Evolutionary conservation across 2,888 invertebrate genomes (phyloP).

Genomic region (Dolichomitus sp.): DNA sequence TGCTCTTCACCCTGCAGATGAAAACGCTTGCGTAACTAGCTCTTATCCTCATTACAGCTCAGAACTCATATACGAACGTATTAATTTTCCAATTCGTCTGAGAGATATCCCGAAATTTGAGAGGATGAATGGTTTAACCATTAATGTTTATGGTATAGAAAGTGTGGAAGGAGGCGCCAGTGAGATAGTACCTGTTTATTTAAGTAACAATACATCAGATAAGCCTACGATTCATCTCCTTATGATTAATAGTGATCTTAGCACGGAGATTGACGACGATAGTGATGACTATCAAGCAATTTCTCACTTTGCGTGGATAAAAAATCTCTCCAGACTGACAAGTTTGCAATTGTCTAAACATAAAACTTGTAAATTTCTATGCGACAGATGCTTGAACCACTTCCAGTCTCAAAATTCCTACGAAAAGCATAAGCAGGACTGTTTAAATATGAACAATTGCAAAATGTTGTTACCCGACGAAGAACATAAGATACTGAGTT

Average conservation of each 20-base stretch:
- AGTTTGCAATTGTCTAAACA: constrained; percentile 40
- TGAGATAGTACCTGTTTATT: constrained; percentile 61
- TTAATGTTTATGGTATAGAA: constrained; percentile 66
- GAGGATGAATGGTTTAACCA: constrained; percentile 63
- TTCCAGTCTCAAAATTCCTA: constrained; percentile 32
- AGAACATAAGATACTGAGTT: constrained; percentile 31
- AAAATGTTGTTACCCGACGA: constrained; percentile 39
- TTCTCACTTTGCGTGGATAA: constrained; percentile 37
- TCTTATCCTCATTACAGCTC: constrained; percentile 67
- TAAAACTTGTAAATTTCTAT: background rate
- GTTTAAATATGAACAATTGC: constrained; percentile 32
- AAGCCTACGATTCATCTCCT: constrained; percentile 60
- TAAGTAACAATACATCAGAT: constrained; percentile 52
- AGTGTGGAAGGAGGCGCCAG: background rate
- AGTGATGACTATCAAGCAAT: background rate
- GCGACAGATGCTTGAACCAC: constrained; percentile 61
- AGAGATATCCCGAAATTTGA: constrained; percentile 61
- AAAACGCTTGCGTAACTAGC: constrained; percentile 32
- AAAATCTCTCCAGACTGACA: constrained; percentile 41
- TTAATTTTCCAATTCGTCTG: constrained; percentile 64
- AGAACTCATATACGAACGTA: constrained; percentile 64
- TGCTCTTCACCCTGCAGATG: constrained; percentile 59
- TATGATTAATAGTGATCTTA: constrained; percentile 21
- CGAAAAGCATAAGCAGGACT: constrained; percentile 47
- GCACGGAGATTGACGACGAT: background rate